These are phyloP conservation scores for Cochlearius cochlearius DNA, from an alignment of 2,113 vertebrate species.

Conservation along the genomic window DNA sequence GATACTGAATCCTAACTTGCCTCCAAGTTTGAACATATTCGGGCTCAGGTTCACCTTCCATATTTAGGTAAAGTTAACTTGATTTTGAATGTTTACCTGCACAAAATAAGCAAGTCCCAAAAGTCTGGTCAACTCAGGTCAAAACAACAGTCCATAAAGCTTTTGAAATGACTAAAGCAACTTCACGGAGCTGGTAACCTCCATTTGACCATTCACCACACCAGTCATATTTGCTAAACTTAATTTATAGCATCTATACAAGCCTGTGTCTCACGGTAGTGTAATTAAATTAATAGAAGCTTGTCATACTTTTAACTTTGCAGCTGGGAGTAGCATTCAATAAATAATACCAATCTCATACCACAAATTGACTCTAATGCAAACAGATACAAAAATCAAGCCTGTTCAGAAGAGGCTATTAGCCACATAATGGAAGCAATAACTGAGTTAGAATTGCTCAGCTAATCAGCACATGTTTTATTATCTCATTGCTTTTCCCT, in stretches of 20 bases:
- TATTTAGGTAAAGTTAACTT: not conserved
- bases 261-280: not conserved
- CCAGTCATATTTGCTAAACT: slow-evolving; percentile 19
- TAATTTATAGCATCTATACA: slow-evolving; percentile 31
- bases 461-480: slow-evolving; percentile 46
- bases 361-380: slow-evolving; percentile 60
- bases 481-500: not conserved
- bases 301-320: slow-evolving; percentile 54
- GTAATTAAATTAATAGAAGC: slow-evolving; percentile 53
- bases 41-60: not conserved
- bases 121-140: not conserved
- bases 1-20: not conserved
- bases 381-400: slow-evolving; percentile 62
- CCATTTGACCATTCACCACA: slow-evolving; percentile 27
- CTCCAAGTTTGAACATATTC: not conserved
- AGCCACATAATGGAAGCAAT: slow-evolving; percentile 43
- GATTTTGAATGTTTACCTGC: not conserved
- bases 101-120: not conserved
- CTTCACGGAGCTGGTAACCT: not conserved
- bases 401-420: slow-evolving; percentile 41
- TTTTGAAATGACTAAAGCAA: not conserved
- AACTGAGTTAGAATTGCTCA: slow-evolving; percentile 49
- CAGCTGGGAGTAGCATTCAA: slow-evolving; percentile 38
- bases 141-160: not conserved
- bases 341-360: slow-evolving; percentile 53